Evolutionary conservation across 2,113 vertebrate species (phyloP).

Genomic region (Boulengeromyrus knoepffleri): DNA sequence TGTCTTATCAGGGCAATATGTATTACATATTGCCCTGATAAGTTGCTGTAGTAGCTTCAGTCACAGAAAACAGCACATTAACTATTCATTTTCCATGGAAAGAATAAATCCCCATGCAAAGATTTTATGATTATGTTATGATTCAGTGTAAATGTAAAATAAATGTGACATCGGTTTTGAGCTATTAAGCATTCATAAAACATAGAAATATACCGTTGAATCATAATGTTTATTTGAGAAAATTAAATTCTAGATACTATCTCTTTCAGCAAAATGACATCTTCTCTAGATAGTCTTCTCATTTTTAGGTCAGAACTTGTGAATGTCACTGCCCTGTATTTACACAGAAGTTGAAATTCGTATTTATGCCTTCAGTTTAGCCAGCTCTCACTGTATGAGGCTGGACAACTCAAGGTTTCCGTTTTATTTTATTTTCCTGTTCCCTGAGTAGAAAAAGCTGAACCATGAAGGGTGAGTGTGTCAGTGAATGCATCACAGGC

Average conservation of each 20-base stretch:
- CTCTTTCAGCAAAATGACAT: neutral
- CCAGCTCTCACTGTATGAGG: constrained; percentile 27
- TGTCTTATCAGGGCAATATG: neutral
- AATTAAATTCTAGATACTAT: neutral
- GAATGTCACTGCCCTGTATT: constrained; percentile 4
- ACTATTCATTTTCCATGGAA: neutral
- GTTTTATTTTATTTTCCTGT: constrained; percentile 2
- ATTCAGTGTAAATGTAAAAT: neutral
- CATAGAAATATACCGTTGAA: neutral
- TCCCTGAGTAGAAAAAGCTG: constrained; percentile 25
- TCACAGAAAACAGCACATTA: neutral
- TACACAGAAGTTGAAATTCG: constrained; percentile 32
- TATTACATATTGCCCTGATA: neutral
- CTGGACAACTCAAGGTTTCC: constrained; percentile 42
- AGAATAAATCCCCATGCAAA: neutral
- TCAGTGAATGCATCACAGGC: constrained; percentile 9
- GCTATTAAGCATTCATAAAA: neutral
- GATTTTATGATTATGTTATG: constrained; percentile 2
- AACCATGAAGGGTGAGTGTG: constrained; percentile 15
- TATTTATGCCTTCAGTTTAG: constrained; percentile 42
- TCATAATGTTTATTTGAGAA: neutral
- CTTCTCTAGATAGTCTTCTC: neutral
- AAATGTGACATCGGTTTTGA: neutral
- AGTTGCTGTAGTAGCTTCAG: neutral
- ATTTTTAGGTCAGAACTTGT: constrained; percentile 7